These are phyloP conservation scores for Lacanobia oleracea DNA, from an alignment of 2,888 invertebrate genomes.

Conservation along the genomic window DNA sequence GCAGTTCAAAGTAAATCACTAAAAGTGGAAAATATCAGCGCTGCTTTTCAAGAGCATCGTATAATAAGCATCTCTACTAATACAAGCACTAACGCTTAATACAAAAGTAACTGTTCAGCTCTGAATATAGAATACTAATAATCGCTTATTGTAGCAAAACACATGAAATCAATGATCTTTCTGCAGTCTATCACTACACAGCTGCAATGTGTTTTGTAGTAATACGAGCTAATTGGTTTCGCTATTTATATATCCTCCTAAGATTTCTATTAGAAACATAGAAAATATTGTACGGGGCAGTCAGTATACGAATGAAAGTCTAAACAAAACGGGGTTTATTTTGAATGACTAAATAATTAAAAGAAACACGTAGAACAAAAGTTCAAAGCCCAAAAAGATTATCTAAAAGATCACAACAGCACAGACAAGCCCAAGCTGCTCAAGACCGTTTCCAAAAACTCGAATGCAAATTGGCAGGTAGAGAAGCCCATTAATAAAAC, in stretches of 20 bases:
- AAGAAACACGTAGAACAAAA: neutral
- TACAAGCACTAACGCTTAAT: neutral
- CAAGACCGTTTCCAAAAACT: slow-evolving; percentile 45
- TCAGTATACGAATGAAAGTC: neutral
- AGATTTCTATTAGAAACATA: neutral
- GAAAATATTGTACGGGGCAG: neutral
- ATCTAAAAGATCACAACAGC: slow-evolving; percentile 5
- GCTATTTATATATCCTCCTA: slow-evolving; percentile 25
- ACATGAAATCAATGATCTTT: slow-evolving; percentile 23
- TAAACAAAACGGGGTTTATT: neutral
- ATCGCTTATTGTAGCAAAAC: slow-evolving; percentile 20
- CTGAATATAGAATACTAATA: slow-evolving; percentile 1
- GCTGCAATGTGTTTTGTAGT: slow-evolving; percentile 10
- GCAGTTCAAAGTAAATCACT: neutral
- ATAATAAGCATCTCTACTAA: slow-evolving; percentile 3
- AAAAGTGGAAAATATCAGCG: neutral
- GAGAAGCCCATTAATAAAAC: slow-evolving; percentile 61
- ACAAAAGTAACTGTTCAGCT: slow-evolving; percentile 6
- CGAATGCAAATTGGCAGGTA: slow-evolving; percentile 57
- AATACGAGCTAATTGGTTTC: slow-evolving; percentile 10
- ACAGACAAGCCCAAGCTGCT: slow-evolving; percentile 16
- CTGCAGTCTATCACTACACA: slow-evolving; percentile 22
- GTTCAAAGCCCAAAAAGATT: slow-evolving; percentile 8
- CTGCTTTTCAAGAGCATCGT: neutral
- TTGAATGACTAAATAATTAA: neutral